Evolutionary conservation across 2,888 invertebrate species (phyloP), one percentile per base, ranked within the genome.

Genomic region (Orchestes rusci): DNA sequence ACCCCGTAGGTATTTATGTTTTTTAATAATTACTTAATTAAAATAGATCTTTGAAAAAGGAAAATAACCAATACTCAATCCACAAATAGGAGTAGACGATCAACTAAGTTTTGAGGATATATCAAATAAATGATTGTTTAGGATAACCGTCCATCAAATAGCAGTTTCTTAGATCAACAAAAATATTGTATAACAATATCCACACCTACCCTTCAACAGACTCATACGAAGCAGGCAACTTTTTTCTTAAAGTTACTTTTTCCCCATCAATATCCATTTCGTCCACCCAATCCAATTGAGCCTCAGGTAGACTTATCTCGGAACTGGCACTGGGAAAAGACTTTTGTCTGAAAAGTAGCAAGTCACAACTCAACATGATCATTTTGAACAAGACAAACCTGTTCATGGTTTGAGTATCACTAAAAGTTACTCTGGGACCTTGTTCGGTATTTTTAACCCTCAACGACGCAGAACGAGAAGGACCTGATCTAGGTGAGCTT

Each of bases 281-380:
- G 31, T 74, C 73, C 2, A 76, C 75, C 78, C 80, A 80, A 58
- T 76, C 75, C 15, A 74, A 56, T 35, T 61, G 59, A 4, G 70
- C 69, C 54, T 79, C 79, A 1, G 75, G 75, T 23, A 77, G 67
- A 56, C 79, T 80, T n/a, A 77, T 65, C 52, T 84, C 84, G 0
- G 80, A 79, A 44, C 79, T 77, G 15, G 80, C 82, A 60, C 85
- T 85, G 1, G 88, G 88, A 54, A 88, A 67, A 4, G 87, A 88
- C 36, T 82, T 80, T 74, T 88, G 88, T 8, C 84, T 74, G 60
- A 15, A 36, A 40, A 39, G 4, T 19, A n/a, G n/a, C n/a, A n/a
- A n/a, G n/a, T n/a, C n/a, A n/a, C n/a, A n/a, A n/a, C n/a, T n/a
- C n/a, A n/a, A 19, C 18, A 7, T n/a, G 15, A 12, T 19, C 7